phyloP scores from a whole-genome alignment of 2,888 invertebrate species.

The Neocrepidodera transversa region DNA sequence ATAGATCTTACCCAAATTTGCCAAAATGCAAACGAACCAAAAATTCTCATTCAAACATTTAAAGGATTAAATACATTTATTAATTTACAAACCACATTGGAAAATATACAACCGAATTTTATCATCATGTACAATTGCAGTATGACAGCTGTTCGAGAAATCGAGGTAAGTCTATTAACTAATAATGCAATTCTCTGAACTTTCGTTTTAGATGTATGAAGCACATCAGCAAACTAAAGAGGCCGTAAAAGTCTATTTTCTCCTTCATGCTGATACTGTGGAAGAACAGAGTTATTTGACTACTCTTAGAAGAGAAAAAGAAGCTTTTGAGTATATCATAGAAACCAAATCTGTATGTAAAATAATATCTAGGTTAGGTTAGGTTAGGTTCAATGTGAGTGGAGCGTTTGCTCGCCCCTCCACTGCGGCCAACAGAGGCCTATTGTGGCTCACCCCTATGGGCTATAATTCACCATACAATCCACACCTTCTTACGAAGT shows the following conservation, averaged over 20 bases:
- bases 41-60: slow-evolving; percentile 79
- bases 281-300: slow-evolving; percentile 98
- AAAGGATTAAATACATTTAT: slow-evolving; percentile 77
- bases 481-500: too few relatives aligned
- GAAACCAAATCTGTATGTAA: slow-evolving; percentile 84
- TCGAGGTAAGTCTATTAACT: slow-evolving; percentile 71
- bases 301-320: slow-evolving; percentile 87
- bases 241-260: slow-evolving; percentile 79
- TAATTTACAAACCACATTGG: slow-evolving; percentile 74
- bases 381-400: too few relatives aligned
- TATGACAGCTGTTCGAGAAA: slow-evolving; percentile 84
- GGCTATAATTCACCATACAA: too few relatives aligned
- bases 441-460: too few relatives aligned
- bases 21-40: slow-evolving; percentile 65
- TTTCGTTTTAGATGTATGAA: slow-evolving; percentile 69
- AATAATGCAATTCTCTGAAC: too few relatives aligned
- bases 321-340: slow-evolving; percentile 92
- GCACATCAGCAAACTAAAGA: slow-evolving; percentile 65
- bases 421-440: too few relatives aligned
- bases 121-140: slow-evolving; percentile 91
- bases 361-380: too few relatives aligned
- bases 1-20: slow-evolving; percentile 71
- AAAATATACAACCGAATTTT: slow-evolving; percentile 76
- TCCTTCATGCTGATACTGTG: slow-evolving; percentile 90
- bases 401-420: too few relatives aligned